These are phyloP conservation scores for Diorhabda elongata DNA, from an alignment of 1,140 invertebrate species.

Conservation along the genomic window DNA sequence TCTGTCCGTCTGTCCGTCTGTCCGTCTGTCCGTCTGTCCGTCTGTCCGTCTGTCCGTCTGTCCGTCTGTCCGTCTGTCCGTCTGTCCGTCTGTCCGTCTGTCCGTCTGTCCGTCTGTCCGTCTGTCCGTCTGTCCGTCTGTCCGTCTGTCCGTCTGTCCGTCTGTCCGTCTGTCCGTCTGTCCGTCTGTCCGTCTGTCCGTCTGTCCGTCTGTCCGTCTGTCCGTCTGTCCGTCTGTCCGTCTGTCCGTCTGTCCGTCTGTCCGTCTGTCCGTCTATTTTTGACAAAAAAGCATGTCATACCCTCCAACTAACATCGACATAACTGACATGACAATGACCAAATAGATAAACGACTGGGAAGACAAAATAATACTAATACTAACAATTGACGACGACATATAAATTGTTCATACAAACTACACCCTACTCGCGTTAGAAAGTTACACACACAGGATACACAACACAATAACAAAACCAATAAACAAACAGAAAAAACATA, in stretches of 20 bases:
- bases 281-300: no score
- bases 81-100: background rate
- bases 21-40: background rate
- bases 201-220: background rate
- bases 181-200: background rate
- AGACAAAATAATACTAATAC: no score
- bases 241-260: background rate
- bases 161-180: conserved; percentile 4
- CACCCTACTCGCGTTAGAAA: no score
- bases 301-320: no score
- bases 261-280: background rate
- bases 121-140: background rate
- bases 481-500: no score
- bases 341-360: no score
- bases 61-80: background rate
- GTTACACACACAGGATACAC: no score
- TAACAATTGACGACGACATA: no score
- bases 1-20: background rate
- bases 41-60: background rate
- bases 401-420: no score
- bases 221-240: conserved; percentile 4
- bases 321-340: no score
- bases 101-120: conserved; percentile 1
- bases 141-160: conserved; percentile 2
- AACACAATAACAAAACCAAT: no score